Evolutionary conservation across 2,888 invertebrate species (phyloP), one percentile per base, ranked within the genome.

Genomic region (Eupithecia inturbata): DNA sequence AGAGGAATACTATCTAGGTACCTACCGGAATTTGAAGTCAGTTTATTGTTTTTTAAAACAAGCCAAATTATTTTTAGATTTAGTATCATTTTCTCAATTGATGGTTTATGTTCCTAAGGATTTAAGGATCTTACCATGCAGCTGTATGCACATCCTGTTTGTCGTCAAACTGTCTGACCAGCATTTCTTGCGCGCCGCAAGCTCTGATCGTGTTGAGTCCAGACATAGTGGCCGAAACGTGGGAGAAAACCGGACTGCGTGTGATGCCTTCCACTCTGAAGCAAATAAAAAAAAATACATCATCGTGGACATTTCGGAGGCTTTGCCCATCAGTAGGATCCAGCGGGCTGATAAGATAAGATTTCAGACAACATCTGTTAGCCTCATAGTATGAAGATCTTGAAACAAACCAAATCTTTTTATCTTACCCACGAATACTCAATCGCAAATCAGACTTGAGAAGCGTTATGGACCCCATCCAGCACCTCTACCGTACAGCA

Each of bases 161-260:
- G 22, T 89, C 89, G 83, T 97, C 97, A 82, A 97, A 97, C 83
- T 96, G 96, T 4, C 67, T 36, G 14, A 70, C 63, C 16, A 98
- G 95, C 90, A 96, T 95, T 5, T 94, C 88, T 88, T 97, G 96
- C 0, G 96, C 96, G 63, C 93, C 92, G 78, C 96, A 96, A 3
- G 97, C 96, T 77, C 98, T 95, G 75, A 98, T 97, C 4, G 97
- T 97, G 33, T 96, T 93, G 49, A 98, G 91, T 0, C 98, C 98
- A 77, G 96, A 95, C 85, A 98, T 93, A 0, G 97, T 96, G n/a
- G 97, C 96, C 67, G 96, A 96, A 74, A 98, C 95, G 88, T 98
- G 97, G 0, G 97, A 97, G 89, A 97, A 98, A 22, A 98, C 96
- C 0, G 98, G 98, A 82, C 97, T 97, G 78, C 97, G 95, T 6